Evolutionary conservation across 92 coral and sea anemone genomes (phyloP), one percentile per base, ranked within the genome.

Genomic region (Pocillopora grandis): DNA sequence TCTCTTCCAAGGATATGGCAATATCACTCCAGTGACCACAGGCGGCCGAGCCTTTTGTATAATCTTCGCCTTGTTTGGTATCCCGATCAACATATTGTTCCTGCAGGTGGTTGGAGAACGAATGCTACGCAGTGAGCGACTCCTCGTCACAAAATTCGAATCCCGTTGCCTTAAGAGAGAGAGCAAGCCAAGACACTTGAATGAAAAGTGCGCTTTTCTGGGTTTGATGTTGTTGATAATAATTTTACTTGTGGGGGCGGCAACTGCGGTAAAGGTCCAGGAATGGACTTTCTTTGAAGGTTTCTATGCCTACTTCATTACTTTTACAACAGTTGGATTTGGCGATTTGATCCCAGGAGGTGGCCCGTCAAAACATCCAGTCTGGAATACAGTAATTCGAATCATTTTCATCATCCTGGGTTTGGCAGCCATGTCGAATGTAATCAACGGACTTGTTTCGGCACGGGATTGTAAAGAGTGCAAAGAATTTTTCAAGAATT

Each of bases 281-380:
- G 59, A 60, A 12, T 90, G 92, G 92, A 74, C 90, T 37, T 86
- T 81, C 66, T 52, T 90, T 59, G 92, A 90, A 12, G 92, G 92
- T 5, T 84, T 76, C 65, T 84, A 84, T 42, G 27, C 74, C 42
- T 84, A 13, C 69, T 84, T 84, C 59, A 84, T 84, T 69, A 84
- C 88, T 2, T 84, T 84, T 14, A 76, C 88, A 0, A 84, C 88
- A 8, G 88, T 84, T 21, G 88, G 88, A 19, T 84, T 84, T 36
- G 88, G 88, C 15, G 88, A 84, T 58, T 58, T 84, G 9, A 84
- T 84, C 58, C 88, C 88, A 0, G 92, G 90, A 12, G 16, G 36
- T 0, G 58, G 48, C 7, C 20, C 5, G 7, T 19, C 35, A 52
- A 62, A 21, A 23, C 31, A 21, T 5, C 17, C 31, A 19, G 18